Evolutionary conservation across 2,888 invertebrate genomes (phyloP), one percentile per base, ranked within the genome.

Genomic region (Megaustenia siamemsis): DNA sequence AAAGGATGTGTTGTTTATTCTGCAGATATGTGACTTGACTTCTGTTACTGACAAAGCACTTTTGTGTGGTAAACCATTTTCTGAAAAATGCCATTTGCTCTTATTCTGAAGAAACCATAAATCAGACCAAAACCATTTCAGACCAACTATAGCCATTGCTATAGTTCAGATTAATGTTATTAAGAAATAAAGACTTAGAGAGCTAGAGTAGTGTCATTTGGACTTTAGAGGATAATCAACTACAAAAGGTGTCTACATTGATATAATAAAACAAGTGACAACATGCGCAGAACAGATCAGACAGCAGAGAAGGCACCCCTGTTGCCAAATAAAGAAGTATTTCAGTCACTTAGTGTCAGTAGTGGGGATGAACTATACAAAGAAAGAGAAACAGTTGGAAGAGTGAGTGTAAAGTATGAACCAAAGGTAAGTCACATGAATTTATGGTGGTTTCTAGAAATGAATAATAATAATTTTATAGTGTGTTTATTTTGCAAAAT

Each of bases 351-450:
- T 21, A 83, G 77, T 40, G 49, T 77, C 38, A 83, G 83, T 53
- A 45, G 60, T 68, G 83, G 69, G 12, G 76, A 76, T 66, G 83
- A 76, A 28, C 45, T n/a, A 0, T 77, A 83, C 38, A 77, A 69
- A 38, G 56, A 83, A 18, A 76, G 38, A 43, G 63, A 66, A 24
- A 38, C 24, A 35, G 49, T 35, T 10, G 71, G 78, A 60, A 63
- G 71, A 45, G 63, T 85, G 21, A 63, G 71, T 35, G 78, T 79
- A 0, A 56, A 82, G 38, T 85, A 85, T 63, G 78, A 79, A 66
- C 85, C 85, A 66, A 85, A 82, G 82, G 85, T 85, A n/a, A 49
- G 84, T 6, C 24, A 3, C 38, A 3, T 40, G 21, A 69, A 40
- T 18, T 77, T 21, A 24, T 1, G 18, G 21, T 77, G 21, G 35